Evolutionary conservation across 2,797 vertebrate species (phyloP).

Genomic region (Crocidura indochinensis): DNA sequence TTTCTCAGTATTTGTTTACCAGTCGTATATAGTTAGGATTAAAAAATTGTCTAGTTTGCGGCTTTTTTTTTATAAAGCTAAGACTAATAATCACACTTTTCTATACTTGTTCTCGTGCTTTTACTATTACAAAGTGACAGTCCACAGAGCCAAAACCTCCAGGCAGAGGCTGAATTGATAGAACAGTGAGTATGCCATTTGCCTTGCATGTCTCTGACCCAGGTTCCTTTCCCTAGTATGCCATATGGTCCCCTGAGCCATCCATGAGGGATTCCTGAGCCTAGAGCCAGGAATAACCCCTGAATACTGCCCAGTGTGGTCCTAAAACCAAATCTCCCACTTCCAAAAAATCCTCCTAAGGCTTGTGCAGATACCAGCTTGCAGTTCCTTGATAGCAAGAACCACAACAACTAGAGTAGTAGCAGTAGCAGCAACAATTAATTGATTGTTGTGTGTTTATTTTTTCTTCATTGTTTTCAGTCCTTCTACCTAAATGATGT

Average conservation of each 20-base stretch:
- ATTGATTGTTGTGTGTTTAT: not conserved
- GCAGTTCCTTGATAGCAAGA: constrained; percentile 26
- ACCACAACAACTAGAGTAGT: not conserved
- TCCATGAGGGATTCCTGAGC: too few relatives aligned
- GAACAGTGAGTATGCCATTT: too few relatives aligned
- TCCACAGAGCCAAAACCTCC: not conserved
- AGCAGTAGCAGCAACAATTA: not conserved
- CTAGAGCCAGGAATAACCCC: too few relatives aligned
- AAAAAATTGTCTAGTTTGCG: constrained; percentile 34
- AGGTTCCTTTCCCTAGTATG: too few relatives aligned
- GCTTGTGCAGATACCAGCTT: constrained; percentile 11
- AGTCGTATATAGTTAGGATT: constrained; percentile 14
- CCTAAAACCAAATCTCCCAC: too few relatives aligned
- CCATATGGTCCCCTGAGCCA: too few relatives aligned
- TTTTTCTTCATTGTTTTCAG: constrained; percentile 34
- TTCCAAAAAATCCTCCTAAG: constrained; percentile 5
- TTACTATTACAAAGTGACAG: constrained; percentile 13
- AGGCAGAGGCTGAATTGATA: too few relatives aligned
- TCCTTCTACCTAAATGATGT: constrained; percentile 38
- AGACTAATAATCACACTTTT: constrained; percentile 8
- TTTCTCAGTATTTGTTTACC: constrained; percentile 7
- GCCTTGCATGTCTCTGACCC: too few relatives aligned
- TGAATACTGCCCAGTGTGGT: too few relatives aligned
- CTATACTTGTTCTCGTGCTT: constrained; percentile 2
- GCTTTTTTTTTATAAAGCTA: constrained; percentile 6